A percentile compares a stretch with the other conserved stretches of the same genome.
Conservation (phyloP, 64 coral and sea anemone species). For the Pocillopora verrucosa region DNA sequence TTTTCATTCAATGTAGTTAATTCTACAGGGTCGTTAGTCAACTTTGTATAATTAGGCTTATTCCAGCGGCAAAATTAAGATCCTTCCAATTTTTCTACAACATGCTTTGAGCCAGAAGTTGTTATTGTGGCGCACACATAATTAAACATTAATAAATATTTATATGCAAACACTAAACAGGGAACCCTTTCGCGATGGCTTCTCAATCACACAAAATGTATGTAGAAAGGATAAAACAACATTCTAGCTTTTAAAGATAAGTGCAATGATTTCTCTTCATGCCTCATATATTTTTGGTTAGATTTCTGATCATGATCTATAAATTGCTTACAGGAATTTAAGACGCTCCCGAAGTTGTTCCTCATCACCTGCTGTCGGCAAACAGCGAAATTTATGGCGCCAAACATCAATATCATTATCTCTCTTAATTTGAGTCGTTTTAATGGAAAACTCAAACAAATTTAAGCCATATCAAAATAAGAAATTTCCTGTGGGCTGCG, state of each 20-base stretch:
- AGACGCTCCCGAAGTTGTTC: background rate
- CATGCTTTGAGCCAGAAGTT: background rate
- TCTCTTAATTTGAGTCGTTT: background rate
- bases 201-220: background rate
- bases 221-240: background rate
- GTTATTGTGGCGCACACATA: background rate
- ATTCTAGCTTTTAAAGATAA: background rate
- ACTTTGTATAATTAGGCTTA: too few species aligned
- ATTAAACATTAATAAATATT: background rate
- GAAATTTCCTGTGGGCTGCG: background rate
- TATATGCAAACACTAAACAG: background rate
- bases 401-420: background rate
- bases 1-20: too few species aligned
- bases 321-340: background rate
- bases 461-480: background rate
- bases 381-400: background rate
- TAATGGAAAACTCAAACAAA: background rate
- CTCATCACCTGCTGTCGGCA: background rate
- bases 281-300: background rate
- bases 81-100: background rate
- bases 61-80: background rate
- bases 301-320: background rate
- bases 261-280: background rate
- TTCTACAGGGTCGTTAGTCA: too few species aligned
- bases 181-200: background rate